A percentile compares a stretch with the other conserved stretches of the same genome.
phyloP scores from a whole-genome alignment of 2,113 vertebrate genomes.

The Lipotes vexillifer region DNA sequence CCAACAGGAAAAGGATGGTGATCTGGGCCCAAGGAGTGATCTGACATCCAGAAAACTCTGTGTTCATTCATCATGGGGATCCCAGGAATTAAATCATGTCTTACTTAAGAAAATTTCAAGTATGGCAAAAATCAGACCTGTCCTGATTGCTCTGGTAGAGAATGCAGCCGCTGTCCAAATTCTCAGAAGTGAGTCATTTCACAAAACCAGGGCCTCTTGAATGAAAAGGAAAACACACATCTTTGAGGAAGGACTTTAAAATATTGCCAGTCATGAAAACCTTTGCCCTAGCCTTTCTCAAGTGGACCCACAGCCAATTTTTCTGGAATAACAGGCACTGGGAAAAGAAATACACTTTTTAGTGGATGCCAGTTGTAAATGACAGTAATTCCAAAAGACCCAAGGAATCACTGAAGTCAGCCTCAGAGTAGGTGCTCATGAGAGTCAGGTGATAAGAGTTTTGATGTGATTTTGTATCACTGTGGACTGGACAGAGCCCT shows the following conservation, averaged over 20 bases:
- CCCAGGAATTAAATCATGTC: background rate
- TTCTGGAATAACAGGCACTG: background rate
- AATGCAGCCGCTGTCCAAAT: background rate
- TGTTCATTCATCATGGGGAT: background rate
- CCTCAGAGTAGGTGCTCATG: background rate
- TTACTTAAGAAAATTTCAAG: background rate
- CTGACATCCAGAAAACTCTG: background rate
- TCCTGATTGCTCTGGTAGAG: background rate
- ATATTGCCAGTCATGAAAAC: background rate
- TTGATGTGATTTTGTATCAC: background rate
- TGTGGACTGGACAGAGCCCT: background rate
- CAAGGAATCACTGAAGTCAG: background rate
- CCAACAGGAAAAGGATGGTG: background rate
- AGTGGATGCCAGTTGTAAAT: background rate
- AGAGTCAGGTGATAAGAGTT: background rate
- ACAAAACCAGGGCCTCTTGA: background rate
- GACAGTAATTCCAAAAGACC: background rate
- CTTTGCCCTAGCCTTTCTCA: background rate
- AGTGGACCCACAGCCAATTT: background rate
- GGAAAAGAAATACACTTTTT: background rate
- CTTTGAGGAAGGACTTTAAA: background rate
- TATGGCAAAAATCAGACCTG: background rate
- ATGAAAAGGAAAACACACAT: background rate
- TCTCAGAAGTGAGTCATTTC: slow-evolving; percentile 20
- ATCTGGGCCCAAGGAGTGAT: background rate